These are phyloP conservation scores for Gadopsis marmoratus DNA, from an alignment of 2,797 vertebrate species.

Conservation along the genomic window DNA sequence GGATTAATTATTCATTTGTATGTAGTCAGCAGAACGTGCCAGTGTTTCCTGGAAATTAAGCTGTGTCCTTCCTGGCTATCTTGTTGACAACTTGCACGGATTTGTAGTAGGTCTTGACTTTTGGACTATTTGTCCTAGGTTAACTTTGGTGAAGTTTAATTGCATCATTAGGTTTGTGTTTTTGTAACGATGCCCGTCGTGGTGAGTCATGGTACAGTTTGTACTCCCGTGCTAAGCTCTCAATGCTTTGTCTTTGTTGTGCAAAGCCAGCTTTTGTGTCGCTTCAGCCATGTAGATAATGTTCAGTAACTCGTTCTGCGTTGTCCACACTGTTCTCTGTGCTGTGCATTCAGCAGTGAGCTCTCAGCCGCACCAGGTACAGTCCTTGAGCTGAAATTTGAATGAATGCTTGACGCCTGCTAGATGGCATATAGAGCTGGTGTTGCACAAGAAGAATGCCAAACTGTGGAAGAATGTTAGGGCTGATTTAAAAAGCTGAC, in stretches of 20 bases:
- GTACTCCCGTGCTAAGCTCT: conserved; percentile 49
- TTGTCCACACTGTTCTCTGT: conserved; percentile 17
- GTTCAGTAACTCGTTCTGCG: conserved; percentile 56
- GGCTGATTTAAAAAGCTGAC: not conserved
- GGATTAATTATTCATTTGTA: conserved; percentile 15
- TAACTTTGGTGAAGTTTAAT: not conserved
- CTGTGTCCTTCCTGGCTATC: not conserved
- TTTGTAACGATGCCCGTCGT: conserved; percentile 14
- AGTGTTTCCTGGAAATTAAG: conserved; percentile 14
- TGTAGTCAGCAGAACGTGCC: conserved; percentile 2
- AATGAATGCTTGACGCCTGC: not conserved
- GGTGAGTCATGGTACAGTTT: conserved; percentile 46
- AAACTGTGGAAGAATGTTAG: conserved; percentile 5
- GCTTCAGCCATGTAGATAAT: conserved; percentile 75
- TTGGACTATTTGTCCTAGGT: not conserved
- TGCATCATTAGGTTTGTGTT: not conserved
- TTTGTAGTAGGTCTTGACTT: not conserved
- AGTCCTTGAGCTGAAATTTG: conserved; percentile 12
- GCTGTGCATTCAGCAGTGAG: conserved; percentile 29
- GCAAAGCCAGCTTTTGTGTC: conserved; percentile 69
- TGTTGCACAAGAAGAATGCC: not conserved
- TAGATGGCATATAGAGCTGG: not conserved
- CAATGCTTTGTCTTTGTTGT: conserved; percentile 60
- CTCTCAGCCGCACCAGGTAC: conserved; percentile 11
- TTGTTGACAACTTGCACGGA: not conserved